Evolutionary conservation across 2,113 vertebrate species (phyloP), one percentile per base, ranked within the genome.

Genomic region (Cisticola juncidis): DNA sequence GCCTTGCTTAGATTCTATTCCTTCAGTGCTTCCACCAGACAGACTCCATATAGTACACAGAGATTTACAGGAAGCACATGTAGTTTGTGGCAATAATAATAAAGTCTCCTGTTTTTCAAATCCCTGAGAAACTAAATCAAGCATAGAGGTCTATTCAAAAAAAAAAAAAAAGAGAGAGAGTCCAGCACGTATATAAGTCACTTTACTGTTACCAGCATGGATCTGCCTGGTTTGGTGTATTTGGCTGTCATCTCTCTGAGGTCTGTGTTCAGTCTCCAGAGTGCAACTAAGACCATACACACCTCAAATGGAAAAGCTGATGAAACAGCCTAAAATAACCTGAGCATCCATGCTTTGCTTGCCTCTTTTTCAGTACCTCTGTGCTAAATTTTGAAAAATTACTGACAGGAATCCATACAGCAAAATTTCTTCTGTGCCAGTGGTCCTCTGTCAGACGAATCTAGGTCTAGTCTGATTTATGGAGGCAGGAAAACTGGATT

Each of bases 31-130:
- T 90, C 69, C 35, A 91, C 62, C 61, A 80, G 84, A 54, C 62
- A 95, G 81, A 74, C 65, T 93, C 81, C 42, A 36, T 73, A 77
- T 62, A 88, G 54, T 51, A 84, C 38, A n/a, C 0, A 33, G 79
- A 96, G 82, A 95, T 96, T 96, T 96, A 96, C 86, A 90, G 72
- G 92, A 94, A 88, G 79, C 88, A 92, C 9, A 7, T 88, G 90
- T 71, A 85, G 64, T 93, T 86, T 81, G 45, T 94, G 74, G 77
- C 73, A 84, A 71, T 92, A 89, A 80, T 92, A 92, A 92, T 95
- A 94, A 93, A 94, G 65, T 81, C 66, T 92, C 86, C 53, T 94
- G 80, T 91, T 97, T 97, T 90, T 96, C 83, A 93, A 81, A 94
- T 89, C 86, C 88, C 92, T 36, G 28, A 70, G 83, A 95, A 94